These are phyloP conservation scores for Nomada goodeniana DNA, from an alignment of 2,888 invertebrate species.

Conservation along the genomic window DNA sequence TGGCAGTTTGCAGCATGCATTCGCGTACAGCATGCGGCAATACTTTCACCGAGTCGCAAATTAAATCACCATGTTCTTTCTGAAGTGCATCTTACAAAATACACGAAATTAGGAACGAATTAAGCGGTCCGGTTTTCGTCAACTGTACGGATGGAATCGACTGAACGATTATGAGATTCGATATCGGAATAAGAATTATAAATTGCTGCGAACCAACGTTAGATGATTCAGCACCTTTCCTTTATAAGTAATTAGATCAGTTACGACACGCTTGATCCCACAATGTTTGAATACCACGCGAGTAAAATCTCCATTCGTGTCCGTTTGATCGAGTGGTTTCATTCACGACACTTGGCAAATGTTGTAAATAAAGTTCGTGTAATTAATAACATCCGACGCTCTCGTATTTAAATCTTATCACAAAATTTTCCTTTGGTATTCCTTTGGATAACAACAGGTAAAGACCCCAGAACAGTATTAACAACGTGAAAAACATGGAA, in stretches of 20 bases:
- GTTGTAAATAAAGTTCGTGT: conserved; percentile 6
- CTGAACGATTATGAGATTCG: conserved; percentile 1
- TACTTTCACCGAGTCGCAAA: not conserved
- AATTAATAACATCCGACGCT: conserved; percentile 39
- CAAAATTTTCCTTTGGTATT: conserved; percentile 65
- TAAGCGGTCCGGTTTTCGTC: not conserved
- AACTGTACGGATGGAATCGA: not conserved
- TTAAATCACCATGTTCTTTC: not conserved
- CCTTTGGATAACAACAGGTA: conserved; percentile 54
- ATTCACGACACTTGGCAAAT: too few relatives aligned
- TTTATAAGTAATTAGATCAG: not conserved
- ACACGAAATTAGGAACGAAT: not conserved
- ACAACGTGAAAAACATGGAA: not conserved
- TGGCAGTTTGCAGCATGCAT: conserved; percentile 61
- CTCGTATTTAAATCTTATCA: conserved; percentile 40
- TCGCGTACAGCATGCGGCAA: not conserved
- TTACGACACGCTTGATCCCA: not conserved
- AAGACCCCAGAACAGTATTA: not conserved
- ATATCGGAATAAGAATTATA: not conserved
- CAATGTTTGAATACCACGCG: not conserved
- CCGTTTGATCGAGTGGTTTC: not conserved
- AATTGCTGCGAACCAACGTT: not conserved
- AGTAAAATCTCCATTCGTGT: not conserved
- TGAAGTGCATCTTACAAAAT: not conserved
- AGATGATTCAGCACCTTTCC: not conserved